Base-by-base conservation (phyloP, 2,888 invertebrate species). In the Plebejus anna region DNA sequence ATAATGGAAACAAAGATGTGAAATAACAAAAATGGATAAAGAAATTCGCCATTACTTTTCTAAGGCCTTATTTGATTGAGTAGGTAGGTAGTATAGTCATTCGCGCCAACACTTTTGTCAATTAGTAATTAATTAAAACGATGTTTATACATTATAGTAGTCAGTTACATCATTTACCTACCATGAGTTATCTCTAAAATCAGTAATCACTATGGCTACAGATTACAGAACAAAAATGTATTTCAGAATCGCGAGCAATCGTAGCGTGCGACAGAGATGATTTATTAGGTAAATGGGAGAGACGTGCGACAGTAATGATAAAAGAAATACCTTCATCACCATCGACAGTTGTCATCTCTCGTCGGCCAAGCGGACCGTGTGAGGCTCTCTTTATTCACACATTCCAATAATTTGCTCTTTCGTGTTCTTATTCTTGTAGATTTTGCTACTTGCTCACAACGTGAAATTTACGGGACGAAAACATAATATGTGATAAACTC, bases 281-380 rank as follows among this genome's bases (percentile, higher is more conserved):
- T 66, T 32, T 36, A 13, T 13, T 36, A 66, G 32, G 66, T 66
- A 66, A 66, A 66, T 66, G 66, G 66, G 32, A 13, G 32, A 66
- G 66, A 66, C 66, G 13, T 66, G 32, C 13, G 32, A 66, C 1
- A 36, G 66, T 36, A 32, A 66, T 32, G 66, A 66, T 66, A 36
- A 66, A 66, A 66, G 66, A 36, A 66, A 66, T 36, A 66, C 16
- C 66, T 66, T 13, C 66, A 36, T 66, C 32, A 66, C 28, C 32
- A 36, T 66, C 32, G 66, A 66, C 66, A 66, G 13, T 66, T 66
- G 66, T 66, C 66, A 32, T 1, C 1, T 11, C 66, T 13, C 6
- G 13, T 36, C 16, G 16, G 66, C 13, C 66, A 66, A 66, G 66
- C 16, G 7, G 66, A 66, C 22, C 32, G 66, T 66, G 32, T 32